Percentiles rank a stretch among this genome's conserved stretches.
These are phyloP conservation scores for Dermochelys coriacea DNA, from an alignment of 2,797 vertebrate genomes.

Conservation along the genomic window DNA sequence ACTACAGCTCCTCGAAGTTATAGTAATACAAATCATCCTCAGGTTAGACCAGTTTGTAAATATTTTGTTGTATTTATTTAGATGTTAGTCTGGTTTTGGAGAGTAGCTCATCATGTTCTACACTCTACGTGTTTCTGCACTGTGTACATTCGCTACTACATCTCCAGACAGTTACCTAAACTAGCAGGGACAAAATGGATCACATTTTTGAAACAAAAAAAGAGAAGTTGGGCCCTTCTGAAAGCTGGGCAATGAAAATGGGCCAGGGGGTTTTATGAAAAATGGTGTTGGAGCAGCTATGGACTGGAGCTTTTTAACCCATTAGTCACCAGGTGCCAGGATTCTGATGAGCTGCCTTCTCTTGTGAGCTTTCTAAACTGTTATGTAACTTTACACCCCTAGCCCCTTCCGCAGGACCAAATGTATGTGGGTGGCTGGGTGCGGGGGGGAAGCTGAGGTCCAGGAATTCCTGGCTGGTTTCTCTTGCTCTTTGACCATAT, in stretches of 20 bases:
- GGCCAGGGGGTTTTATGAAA: neutral
- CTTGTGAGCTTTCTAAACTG: neutral
- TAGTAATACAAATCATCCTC: too few species aligned
- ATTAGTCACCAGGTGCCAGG: neutral
- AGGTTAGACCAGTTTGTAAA: neutral
- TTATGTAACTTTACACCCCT: neutral
- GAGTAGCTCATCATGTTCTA: neutral
- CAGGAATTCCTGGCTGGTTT: neutral
- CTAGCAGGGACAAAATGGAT: neutral
- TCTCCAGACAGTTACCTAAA: neutral
- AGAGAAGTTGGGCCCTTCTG: neutral
- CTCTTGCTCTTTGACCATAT: neutral
- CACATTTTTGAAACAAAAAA: neutral
- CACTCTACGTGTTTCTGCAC: neutral
- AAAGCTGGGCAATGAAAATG: neutral
- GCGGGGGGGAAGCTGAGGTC: neutral
- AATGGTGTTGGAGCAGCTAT: neutral
- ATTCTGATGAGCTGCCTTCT: neutral
- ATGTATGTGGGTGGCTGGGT: too few species aligned
- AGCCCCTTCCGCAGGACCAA: neutral
- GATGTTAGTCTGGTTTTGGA: neutral
- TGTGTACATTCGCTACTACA: neutral
- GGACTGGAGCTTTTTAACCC: neutral
- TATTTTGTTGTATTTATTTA: neutral
- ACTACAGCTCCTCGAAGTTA: neutral